phyloP scores from a whole-genome alignment of 2,113 vertebrate species.

The Pachypanchax playfairii region DNA sequence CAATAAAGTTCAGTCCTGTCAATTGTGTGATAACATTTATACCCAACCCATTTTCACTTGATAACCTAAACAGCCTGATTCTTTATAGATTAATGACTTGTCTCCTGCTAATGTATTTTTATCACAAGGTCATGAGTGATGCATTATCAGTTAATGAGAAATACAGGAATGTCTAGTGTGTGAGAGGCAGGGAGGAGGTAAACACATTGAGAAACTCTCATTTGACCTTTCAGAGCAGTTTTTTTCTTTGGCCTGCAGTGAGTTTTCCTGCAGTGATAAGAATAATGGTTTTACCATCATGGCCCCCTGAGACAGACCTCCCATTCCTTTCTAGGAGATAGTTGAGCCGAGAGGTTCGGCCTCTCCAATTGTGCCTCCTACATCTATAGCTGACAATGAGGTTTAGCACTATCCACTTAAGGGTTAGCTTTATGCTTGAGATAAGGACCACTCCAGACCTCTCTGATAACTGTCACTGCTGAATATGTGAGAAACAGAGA shows the following conservation, averaged over 20 bases:
- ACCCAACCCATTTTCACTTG: constrained; percentile 47
- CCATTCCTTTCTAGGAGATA: constrained; percentile 58
- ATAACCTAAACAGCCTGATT: constrained; percentile 72
- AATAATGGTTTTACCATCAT: constrained; percentile 73
- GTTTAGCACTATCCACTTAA: constrained; percentile 49
- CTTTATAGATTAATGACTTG: constrained; percentile 70
- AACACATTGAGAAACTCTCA: constrained; percentile 65
- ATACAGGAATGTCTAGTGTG: constrained; percentile 66
- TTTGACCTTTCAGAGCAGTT: constrained; percentile 74
- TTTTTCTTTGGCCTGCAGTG: constrained; percentile 57
- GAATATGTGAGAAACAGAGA: constrained; percentile 19
- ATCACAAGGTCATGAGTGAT: constrained; percentile 78
- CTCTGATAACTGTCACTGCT: constrained; percentile 55
- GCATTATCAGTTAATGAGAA: constrained; percentile 82
- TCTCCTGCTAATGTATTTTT: constrained; percentile 73
- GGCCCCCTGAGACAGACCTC: constrained; percentile 66
- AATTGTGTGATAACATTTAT: constrained; percentile 49
- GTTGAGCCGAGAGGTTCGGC: constrained; percentile 38
- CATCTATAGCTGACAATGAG: constrained; percentile 55
- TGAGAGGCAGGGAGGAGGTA: constrained; percentile 52
- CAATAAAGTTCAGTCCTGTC: constrained; percentile 50
- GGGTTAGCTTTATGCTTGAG: constrained; percentile 37
- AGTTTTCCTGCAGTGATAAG: constrained; percentile 77
- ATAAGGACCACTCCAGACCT: constrained; percentile 58
- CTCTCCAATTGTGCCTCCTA: constrained; percentile 54